Conservation (phyloP, 2,113 vertebrate species). For the Maccullochella peelii region DNA sequence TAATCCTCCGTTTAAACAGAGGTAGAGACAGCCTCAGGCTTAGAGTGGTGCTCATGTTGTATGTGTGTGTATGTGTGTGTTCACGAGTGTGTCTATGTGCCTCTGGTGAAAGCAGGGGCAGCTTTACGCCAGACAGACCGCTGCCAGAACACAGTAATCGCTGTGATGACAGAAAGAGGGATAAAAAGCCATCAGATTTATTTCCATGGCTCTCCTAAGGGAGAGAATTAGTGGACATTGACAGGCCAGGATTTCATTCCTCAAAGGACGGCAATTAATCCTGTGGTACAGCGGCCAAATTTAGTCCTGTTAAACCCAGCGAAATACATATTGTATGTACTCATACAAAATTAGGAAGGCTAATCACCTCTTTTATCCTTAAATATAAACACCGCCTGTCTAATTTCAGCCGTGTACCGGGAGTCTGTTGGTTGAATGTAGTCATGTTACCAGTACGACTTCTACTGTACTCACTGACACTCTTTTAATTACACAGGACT, state of each 20-base stretch:
- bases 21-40: constrained; percentile 42
- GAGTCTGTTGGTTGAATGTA: not conserved
- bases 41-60: constrained; percentile 36
- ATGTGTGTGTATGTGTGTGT: constrained; percentile 8
- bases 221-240: constrained; percentile 81
- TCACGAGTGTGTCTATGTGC: constrained; percentile 35
- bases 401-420: constrained; percentile 26
- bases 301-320: constrained; percentile 43
- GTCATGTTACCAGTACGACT: constrained; percentile 24
- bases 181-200: constrained; percentile 83
- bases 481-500: constrained; percentile 70
- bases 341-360: constrained; percentile 56
- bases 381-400: constrained; percentile 56
- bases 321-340: constrained; percentile 60
- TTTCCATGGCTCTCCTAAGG: constrained; percentile 73
- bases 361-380: constrained; percentile 67
- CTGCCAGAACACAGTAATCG: constrained; percentile 76
- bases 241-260: constrained; percentile 81
- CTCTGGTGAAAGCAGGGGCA: constrained; percentile 49
- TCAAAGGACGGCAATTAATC: constrained; percentile 85
- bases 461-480: constrained; percentile 36
- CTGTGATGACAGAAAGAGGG: constrained; percentile 73
- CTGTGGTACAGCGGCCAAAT: constrained; percentile 53
- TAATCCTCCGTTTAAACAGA: constrained; percentile 71
- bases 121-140: constrained; percentile 63